phyloP scores from a whole-genome alignment of 1,140 invertebrate genomes.

The Drosophila yakuba region DNA sequence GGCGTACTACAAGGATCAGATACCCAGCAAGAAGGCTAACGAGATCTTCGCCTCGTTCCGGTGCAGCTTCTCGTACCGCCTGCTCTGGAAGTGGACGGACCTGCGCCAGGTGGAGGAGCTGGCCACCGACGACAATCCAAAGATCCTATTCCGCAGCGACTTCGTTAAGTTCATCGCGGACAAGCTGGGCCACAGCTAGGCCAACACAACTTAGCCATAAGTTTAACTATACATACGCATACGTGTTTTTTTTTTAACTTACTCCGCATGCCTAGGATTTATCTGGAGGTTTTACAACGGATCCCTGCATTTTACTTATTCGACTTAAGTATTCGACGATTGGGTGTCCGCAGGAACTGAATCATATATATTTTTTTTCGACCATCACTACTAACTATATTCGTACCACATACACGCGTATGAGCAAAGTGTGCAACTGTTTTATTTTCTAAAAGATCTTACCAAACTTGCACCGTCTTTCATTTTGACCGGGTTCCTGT shows the following conservation, averaged over 20 bases:
- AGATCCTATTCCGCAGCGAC: slow-evolving; percentile 67
- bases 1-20: slow-evolving; percentile 52
- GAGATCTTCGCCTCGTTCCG: slow-evolving; percentile 76
- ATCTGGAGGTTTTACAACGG: slow-evolving; percentile 15
- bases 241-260: slow-evolving; percentile 13
- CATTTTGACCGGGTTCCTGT: neutral
- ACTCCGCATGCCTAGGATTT: slow-evolving; percentile 55
- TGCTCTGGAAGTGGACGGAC: slow-evolving; percentile 82
- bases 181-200: slow-evolving; percentile 34
- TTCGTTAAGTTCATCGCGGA: slow-evolving; percentile 58
- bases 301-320: slow-evolving; percentile 33
- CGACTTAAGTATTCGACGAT: slow-evolving; percentile 28
- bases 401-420: slow-evolving; percentile 2
- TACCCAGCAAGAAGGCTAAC: slow-evolving; percentile 42
- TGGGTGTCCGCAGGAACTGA: slow-evolving; percentile 19
- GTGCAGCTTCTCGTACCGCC: slow-evolving; percentile 53
- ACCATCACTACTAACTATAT: slow-evolving; percentile 8
- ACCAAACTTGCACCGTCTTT: slow-evolving; percentile 11
- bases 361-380: slow-evolving; percentile 10
- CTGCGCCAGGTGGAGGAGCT: slow-evolving; percentile 73
- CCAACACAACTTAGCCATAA: slow-evolving; percentile 63
- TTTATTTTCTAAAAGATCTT: slow-evolving; percentile 39
- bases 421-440: slow-evolving; percentile 18
- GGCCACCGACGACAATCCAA: slow-evolving; percentile 52
- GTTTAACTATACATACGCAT: slow-evolving; percentile 12